Percentiles rank a stretch among this genome's conserved stretches.
Evolutionary conservation across 2,797 vertebrate species (phyloP).

Genomic region (Cottoperca gobio): DNA sequence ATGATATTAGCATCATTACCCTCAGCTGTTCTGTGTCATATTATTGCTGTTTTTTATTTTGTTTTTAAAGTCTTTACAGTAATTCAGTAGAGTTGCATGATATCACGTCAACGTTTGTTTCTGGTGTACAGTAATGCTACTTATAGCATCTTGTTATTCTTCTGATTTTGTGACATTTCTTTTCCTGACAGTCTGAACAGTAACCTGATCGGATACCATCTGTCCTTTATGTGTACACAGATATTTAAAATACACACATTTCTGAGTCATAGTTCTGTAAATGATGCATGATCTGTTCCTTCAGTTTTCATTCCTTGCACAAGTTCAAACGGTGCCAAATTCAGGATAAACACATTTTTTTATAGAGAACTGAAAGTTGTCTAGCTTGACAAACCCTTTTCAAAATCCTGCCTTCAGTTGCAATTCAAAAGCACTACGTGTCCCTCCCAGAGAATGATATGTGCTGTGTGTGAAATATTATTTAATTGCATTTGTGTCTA

Average conservation of each 20-base stretch:
- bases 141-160: slow-evolving; percentile 12
- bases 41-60: slow-evolving; percentile 6
- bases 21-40: slow-evolving; percentile 25
- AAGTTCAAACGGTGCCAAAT: slow-evolving; percentile 50
- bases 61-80: slow-evolving; percentile 19
- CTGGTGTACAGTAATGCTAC: slow-evolving; percentile 27
- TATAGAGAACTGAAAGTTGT: slow-evolving; percentile 13
- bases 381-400: slow-evolving; percentile 4
- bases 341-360: neutral
- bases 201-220: slow-evolving; percentile 13
- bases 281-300: slow-evolving; percentile 46
- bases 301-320: slow-evolving; percentile 8
- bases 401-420: slow-evolving; percentile 27
- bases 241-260: neutral
- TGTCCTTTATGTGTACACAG: slow-evolving; percentile 4
- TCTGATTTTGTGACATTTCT: slow-evolving; percentile 35
- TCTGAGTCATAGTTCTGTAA: slow-evolving; percentile 34
- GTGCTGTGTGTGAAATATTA: slow-evolving; percentile 60
- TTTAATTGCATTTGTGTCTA: slow-evolving; percentile 57
- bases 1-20: slow-evolving; percentile 3
- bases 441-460: slow-evolving; percentile 17
- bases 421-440: slow-evolving; percentile 16
- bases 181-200: slow-evolving; percentile 18
- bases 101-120: slow-evolving; percentile 27
- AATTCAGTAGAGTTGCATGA: slow-evolving; percentile 49